A percentile compares a stretch with the other conserved stretches of the same genome.
phyloP scores from a whole-genome alignment of 1,140 invertebrate genomes.

The Goniozus legneri region DNA sequence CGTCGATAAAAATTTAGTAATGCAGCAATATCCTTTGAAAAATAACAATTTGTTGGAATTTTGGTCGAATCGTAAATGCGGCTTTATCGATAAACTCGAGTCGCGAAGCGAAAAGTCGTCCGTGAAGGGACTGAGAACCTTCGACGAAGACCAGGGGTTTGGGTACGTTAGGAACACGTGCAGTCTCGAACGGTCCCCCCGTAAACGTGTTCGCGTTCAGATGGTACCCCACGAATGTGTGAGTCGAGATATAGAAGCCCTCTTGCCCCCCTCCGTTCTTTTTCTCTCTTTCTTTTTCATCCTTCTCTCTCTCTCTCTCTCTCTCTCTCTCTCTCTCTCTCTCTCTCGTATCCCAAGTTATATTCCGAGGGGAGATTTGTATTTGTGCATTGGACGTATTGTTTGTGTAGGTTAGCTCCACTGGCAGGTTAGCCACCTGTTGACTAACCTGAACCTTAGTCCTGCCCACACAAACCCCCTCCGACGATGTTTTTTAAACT shows the following conservation, averaged over 20 bases:
- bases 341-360: constrained; percentile 33
- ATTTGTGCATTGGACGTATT: constrained; percentile 52
- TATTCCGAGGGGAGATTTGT: constrained; percentile 44
- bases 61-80: not conserved
- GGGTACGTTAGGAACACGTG: constrained; percentile 55
- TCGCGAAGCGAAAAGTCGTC: not conserved
- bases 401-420: constrained; percentile 50
- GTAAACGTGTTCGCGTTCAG: constrained; percentile 41
- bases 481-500: constrained; percentile 29
- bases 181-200: constrained; percentile 47
- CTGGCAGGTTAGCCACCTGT: constrained; percentile 54
- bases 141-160: constrained; percentile 38
- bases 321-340: constrained; percentile 7
- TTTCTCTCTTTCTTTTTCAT: constrained; percentile 12
- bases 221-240: constrained; percentile 35
- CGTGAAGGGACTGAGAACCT: constrained; percentile 47
- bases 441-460: constrained; percentile 49
- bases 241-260: constrained; percentile 45
- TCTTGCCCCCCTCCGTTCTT: constrained; percentile 11
- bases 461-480: constrained; percentile 31
- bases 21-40: too few species aligned
- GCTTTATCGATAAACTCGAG: not conserved
- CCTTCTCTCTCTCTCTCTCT: constrained; percentile 6
- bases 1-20: too few species aligned
- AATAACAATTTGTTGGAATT: too few species aligned